These are phyloP conservation scores for Remorina albescens DNA, from an alignment of 2,797 vertebrate genomes.

Conservation along the genomic window DNA sequence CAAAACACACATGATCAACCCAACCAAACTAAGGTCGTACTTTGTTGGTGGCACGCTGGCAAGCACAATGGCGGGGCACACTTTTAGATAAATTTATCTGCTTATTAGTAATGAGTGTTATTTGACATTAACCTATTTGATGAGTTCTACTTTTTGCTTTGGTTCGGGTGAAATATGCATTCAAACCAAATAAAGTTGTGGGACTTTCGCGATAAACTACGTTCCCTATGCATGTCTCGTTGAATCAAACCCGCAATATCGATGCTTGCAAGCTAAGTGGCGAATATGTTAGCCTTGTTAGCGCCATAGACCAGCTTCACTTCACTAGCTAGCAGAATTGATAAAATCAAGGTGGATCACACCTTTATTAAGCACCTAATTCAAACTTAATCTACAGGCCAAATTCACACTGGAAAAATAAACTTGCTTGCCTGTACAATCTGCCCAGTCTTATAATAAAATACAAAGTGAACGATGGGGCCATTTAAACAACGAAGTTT, in stretches of 20 bases:
- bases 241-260: not conserved
- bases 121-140: not conserved
- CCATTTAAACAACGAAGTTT: not conserved
- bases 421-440: not conserved
- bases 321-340: constrained; percentile 57
- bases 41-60: not conserved
- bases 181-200: not conserved
- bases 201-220: not conserved
- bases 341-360: constrained; percentile 58
- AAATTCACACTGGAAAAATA: not conserved
- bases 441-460: not conserved
- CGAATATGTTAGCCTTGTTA: constrained; percentile 73
- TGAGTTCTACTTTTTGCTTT: not conserved
- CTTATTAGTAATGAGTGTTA: not conserved
- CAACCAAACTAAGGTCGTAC: not conserved
- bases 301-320: constrained; percentile 62
- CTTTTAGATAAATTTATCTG: not conserved
- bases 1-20: not conserved
- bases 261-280: constrained; percentile 39
- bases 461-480: fast-evolving
- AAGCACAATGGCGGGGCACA: not conserved
- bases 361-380: constrained; percentile 19
- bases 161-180: fast-evolving
- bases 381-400: constrained; percentile 44
- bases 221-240: not conserved